Conservation (phyloP, 2,888 invertebrate genomes). For the Lottia scabra region DNA sequence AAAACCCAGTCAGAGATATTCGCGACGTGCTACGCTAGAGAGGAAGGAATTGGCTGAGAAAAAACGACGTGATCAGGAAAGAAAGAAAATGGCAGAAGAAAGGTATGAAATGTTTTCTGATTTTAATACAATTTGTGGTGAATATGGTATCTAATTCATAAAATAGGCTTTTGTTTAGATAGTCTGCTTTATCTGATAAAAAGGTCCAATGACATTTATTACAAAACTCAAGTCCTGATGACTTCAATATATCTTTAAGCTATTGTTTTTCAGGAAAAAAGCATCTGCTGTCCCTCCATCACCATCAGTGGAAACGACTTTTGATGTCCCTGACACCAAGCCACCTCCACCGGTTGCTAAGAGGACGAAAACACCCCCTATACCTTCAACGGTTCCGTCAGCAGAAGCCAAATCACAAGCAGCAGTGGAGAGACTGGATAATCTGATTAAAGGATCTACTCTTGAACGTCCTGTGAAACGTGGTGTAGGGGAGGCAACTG, state of each 20-base stretch:
- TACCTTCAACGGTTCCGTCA: constrained; percentile 63
- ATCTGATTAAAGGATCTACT: constrained; percentile 79
- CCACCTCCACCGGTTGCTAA: constrained; percentile 5
- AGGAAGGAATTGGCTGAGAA: constrained; percentile 54
- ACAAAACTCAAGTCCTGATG: too few relatives aligned
- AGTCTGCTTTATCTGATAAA: too few relatives aligned
- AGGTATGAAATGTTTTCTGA: background rate
- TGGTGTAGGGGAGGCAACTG: constrained; percentile 15
- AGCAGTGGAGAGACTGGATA: constrained; percentile 78
- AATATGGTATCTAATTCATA: too few relatives aligned
- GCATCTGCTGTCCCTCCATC: constrained; percentile 18
- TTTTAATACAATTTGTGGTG: too few relatives aligned
- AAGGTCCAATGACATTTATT: too few relatives aligned
- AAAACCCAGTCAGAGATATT: constrained; percentile 95
- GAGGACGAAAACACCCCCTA: constrained; percentile 33
- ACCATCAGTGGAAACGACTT: constrained; percentile 31
- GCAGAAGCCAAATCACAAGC: constrained; percentile 65
- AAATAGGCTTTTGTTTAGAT: too few relatives aligned
- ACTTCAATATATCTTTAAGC: too few relatives aligned
- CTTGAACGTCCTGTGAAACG: constrained; percentile 7
- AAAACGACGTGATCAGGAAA: constrained; percentile 44
- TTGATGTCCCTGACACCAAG: constrained; percentile 26
- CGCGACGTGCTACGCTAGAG: constrained; percentile 77
- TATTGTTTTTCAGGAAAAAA: constrained; percentile 12
- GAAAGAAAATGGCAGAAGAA: constrained; percentile 34